A percentile compares a stretch with the other conserved stretches of the same genome.
Conservation (phyloP, 1,140 invertebrate genomes). For the Zelostemma sp. region DNA sequence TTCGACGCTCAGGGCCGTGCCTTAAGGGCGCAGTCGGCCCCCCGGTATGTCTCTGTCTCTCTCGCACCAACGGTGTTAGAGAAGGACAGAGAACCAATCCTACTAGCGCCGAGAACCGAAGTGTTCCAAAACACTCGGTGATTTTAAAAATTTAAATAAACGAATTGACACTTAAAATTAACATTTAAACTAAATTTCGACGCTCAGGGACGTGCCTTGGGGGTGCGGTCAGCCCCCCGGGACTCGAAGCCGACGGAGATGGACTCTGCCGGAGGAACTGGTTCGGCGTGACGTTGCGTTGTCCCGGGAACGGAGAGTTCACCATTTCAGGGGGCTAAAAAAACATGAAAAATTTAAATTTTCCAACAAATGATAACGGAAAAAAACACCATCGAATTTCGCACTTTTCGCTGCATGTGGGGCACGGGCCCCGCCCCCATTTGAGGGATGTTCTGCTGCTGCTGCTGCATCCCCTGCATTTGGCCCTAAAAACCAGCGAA, state of each 20-base stretch:
- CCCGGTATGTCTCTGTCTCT: too few relatives aligned
- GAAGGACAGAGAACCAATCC: too few relatives aligned
- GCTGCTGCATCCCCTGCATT: slow-evolving; percentile 64
- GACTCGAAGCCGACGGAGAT: slow-evolving; percentile 78
- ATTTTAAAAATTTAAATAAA: neutral
- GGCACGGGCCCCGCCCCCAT: slow-evolving; percentile 71
- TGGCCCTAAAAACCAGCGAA: slow-evolving; percentile 55
- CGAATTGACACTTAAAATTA: too few relatives aligned
- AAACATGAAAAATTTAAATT: neutral
- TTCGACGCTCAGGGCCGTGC: slow-evolving; percentile 30
- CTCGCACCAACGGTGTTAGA: too few relatives aligned
- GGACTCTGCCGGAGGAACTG: slow-evolving; percentile 80
- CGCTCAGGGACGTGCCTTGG: slow-evolving; percentile 48
- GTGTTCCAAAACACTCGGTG: too few relatives aligned
- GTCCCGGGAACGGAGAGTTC: slow-evolving; percentile 67
- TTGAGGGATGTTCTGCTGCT: slow-evolving; percentile 62
- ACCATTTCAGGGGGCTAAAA: slow-evolving; percentile 64
- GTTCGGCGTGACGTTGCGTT: slow-evolving; percentile 74
- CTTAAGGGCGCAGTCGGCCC: slow-evolving; percentile 72
- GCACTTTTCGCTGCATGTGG: slow-evolving; percentile 69
- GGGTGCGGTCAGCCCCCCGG: slow-evolving; percentile 74
- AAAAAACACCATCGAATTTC: slow-evolving; percentile 24
- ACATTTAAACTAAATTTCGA: too few relatives aligned
- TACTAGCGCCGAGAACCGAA: too few relatives aligned
- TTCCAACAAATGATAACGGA: too few relatives aligned